Evolutionary conservation across 2,888 invertebrate genomes (phyloP).

Genomic region (Polia nebulosa): DNA sequence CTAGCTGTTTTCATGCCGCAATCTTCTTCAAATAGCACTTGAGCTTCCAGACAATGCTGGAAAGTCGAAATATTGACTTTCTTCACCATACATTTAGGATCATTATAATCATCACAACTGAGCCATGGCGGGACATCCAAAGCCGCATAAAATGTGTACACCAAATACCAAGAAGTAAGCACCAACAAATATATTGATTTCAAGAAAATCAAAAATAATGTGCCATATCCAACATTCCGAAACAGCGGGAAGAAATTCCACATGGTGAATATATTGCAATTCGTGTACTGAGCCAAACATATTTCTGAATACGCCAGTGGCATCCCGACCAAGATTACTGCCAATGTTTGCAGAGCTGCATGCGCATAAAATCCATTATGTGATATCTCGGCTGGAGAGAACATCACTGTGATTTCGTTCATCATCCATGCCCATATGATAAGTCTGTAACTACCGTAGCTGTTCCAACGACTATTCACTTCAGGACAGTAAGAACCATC

Average conservation of each 20-base stretch:
- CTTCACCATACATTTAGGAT: constrained; percentile 84
- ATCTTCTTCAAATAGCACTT: constrained; percentile 79
- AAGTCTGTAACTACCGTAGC: constrained; percentile 78
- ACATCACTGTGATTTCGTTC: constrained; percentile 79
- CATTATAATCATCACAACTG: constrained; percentile 78
- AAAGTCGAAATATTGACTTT: constrained; percentile 81
- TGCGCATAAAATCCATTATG: constrained; percentile 80
- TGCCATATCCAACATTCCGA: constrained; percentile 79
- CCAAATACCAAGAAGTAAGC: constrained; percentile 81
- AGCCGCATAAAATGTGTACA: constrained; percentile 80
- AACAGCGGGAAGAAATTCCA: constrained; percentile 86
- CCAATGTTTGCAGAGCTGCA: constrained; percentile 70
- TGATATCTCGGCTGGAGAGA: constrained; percentile 77
- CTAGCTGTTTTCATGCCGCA: constrained; percentile 86
- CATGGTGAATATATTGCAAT: constrained; percentile 78
- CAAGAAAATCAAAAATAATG: constrained; percentile 76
- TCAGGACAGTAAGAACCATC: constrained; percentile 69
- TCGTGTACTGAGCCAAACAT: constrained; percentile 85
- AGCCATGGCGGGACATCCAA: constrained; percentile 84
- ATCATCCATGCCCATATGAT: constrained; percentile 84
- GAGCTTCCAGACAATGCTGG: constrained; percentile 85
- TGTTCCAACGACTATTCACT: constrained; percentile 77
- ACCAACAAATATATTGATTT: constrained; percentile 79
- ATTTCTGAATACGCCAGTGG: constrained; percentile 86
- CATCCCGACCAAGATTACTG: constrained; percentile 81